Evolutionary conservation across 2,888 invertebrate genomes (phyloP), one percentile per base, ranked within the genome.

Genomic region (Beris morrisii): DNA sequence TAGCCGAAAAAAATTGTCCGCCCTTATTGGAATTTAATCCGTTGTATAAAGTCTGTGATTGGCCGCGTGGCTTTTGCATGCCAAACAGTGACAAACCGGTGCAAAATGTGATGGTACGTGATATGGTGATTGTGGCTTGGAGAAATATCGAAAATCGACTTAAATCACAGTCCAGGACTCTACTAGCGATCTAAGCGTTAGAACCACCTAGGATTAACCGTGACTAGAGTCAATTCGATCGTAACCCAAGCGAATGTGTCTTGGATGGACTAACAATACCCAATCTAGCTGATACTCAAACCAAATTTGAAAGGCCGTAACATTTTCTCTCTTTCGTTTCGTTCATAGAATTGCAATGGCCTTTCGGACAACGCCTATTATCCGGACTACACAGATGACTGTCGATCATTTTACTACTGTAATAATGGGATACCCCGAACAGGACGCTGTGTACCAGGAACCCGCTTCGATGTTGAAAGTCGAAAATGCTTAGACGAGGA

Each of bases 61-160:
- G 64, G 64, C 64, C 64, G 43, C 52, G 52, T 44, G 64, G 64
- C 44, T 64, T 32, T 30, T 64, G 64, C 53, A 38, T 53, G 11
- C 30, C 54, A 13, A 30, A 64, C 28, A 61, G 28, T 30, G 32
- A n/a, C 4, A 64, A 53, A 15, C 54, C 54, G 7, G 64, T 64
- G 28, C 30, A 45, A 13, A 45, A 30, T 31, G 45, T 54, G 5
- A 54, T 64, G 64, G 64, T 64, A 54, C 12, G 64, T 44, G 38
- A 1, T 7, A 28, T 5, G 13, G 28, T 28, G 9, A 50, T n/a
- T 50, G 50, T 50, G n/a, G 44, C n/a, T 9, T 44, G 0, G 2
- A 44, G 9, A 3, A 44, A 44, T 9, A 12, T 12, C 11, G 44
- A 44, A 44, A n/a, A 12, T 2, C 44, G 44, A 22, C 22, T 22